Evolutionary conservation across 2,888 invertebrate species (phyloP).

Genomic region (Alitta virens): DNA sequence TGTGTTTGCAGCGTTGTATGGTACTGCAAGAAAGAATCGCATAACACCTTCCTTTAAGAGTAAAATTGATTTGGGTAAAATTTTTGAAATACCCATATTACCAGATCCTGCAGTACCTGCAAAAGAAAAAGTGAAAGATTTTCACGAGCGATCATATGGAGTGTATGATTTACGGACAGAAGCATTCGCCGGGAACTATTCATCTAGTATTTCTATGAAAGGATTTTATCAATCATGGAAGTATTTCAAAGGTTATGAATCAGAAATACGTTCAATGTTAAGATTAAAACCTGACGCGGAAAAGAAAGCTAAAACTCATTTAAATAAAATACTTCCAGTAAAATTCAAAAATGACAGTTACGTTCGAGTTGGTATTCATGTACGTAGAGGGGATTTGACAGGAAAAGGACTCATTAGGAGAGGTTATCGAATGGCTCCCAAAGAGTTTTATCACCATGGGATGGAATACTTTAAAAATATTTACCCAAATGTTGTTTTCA

Average conservation of each 20-base stretch:
- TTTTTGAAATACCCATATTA: no score
- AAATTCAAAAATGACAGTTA: conserved; percentile 23
- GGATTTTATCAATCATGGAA: conserved; percentile 44
- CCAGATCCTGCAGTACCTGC: no score
- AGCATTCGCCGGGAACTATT: no score
- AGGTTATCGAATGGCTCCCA: conserved; percentile 51
- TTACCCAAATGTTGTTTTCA: conserved; percentile 40
- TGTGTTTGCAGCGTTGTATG: no score
- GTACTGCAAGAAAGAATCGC: no score
- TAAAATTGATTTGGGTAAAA: no score
- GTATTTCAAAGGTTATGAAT: conserved; percentile 35
- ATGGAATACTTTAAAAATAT: conserved; percentile 40
- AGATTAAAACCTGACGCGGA: conserved; percentile 31
- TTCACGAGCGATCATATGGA: no score
- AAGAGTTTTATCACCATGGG: conserved; percentile 45
- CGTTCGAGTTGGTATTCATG: conserved; percentile 48
- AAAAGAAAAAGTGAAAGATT: no score
- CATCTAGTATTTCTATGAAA: no score
- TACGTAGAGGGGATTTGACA: conserved; percentile 55
- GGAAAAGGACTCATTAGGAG: conserved; percentile 41
- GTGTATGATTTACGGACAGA: no score
- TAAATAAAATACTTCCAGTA: conserved; percentile 16
- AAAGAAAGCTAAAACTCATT: conserved; percentile 27
- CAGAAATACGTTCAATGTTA: conserved; percentile 35
- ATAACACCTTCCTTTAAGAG: no score